Evolutionary conservation across 2,888 invertebrate species (phyloP), one percentile per base, ranked within the genome.

Genomic region (Branchipolynoe longqiensis): DNA sequence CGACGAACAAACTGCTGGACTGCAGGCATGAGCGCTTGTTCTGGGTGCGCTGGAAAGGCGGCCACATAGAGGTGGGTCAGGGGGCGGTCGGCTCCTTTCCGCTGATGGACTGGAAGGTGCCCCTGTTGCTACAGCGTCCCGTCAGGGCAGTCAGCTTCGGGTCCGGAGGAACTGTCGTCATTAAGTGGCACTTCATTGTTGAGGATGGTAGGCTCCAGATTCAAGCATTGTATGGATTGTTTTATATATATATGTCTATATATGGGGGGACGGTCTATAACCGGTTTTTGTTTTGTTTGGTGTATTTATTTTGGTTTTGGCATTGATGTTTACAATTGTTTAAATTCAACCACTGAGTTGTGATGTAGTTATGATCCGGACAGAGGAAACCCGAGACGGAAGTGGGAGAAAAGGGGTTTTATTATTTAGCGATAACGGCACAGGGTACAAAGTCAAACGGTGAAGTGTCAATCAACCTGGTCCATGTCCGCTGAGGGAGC

Each of bases 31-130:
- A 48, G 25, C 25, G 28, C 12, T 28, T 8, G 48, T 78, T 48
- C 48, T 78, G 78, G 78, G 31, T 78, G 4, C 41, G 78, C 48
- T 78, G 78, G 78, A 48, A 41, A 1, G 28, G 31, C 78, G 1
- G 48, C 18, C 0, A 1, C 1, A 8, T 78, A 0, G 28, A 25
- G 1, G 25, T 78, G 22, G 78, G 78, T 1, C n/a, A 28, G 31
- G 78, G 78, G 41, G n/a, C 48, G 25, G 12, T 33, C 1, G 78
- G 78, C 1, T 48, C 48, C 31, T 28, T 78, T 22, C 1, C 31
- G 1, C 1, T 78, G 28, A 0, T 78, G 0, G n/a, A 78, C 28
- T 78, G 78, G 78, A 8, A 54, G 8, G 33, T 78, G 1, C 78
- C 78, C 14, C 41, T 54, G 2, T 31, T 78, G 4, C 18, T 18